Evolutionary conservation across 2,797 vertebrate species (phyloP).

Genomic region (Sebastolobus altivelis): DNA sequence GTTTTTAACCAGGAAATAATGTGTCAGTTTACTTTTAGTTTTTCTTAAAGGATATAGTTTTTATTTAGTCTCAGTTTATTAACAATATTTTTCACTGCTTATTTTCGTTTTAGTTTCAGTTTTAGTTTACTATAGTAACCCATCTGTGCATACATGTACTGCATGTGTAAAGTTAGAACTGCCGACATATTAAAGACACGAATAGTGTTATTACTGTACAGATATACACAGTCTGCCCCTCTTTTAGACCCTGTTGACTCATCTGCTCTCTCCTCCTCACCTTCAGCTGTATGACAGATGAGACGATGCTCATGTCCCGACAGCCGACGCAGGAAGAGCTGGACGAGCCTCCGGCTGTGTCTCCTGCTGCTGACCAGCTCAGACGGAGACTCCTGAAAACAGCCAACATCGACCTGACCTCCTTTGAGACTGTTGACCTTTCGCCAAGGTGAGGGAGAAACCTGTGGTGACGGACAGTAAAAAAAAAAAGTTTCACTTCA

Average conservation of each 20-base stretch:
- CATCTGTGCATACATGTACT: neutral
- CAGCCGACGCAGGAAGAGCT: conserved; percentile 85
- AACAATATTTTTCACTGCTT: too few species aligned
- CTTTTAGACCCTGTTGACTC: neutral
- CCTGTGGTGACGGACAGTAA: neutral
- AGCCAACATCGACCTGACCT: conserved; percentile 76
- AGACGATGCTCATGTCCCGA: conserved; percentile 83
- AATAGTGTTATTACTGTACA: neutral
- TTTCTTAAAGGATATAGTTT: too few species aligned
- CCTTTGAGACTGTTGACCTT: conserved; percentile 71
- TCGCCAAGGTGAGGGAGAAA: conserved; percentile 69
- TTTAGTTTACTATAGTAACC: too few species aligned
- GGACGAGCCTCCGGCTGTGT: conserved; percentile 66
- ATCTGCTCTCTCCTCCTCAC: neutral
- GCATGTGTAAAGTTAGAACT: neutral
- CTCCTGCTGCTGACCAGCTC: conserved; percentile 57
- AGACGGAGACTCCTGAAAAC: conserved; percentile 78
- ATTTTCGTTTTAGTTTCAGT: too few species aligned
- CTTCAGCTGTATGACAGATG: conserved; percentile 87
- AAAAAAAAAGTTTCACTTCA: neutral
- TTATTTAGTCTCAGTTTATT: too few species aligned
- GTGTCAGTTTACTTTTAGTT: too few species aligned
- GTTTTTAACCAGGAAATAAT: too few species aligned
- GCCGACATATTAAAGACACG: neutral
- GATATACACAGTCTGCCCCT: neutral